Evolutionary conservation across 2,797 vertebrate species (phyloP).

Genomic region (Clarias laeviceps): DNA sequence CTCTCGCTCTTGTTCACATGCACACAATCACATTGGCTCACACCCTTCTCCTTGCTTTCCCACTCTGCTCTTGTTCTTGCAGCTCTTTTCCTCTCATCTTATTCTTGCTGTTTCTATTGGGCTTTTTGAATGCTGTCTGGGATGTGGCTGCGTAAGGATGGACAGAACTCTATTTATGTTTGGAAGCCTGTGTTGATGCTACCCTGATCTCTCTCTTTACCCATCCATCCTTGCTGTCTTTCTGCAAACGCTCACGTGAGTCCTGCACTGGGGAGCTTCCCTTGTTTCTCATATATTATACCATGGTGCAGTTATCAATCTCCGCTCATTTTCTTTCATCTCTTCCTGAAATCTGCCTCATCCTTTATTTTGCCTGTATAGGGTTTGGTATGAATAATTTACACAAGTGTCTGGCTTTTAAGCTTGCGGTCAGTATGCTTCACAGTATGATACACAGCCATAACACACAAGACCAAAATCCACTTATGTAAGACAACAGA

Average conservation of each 20-base stretch:
- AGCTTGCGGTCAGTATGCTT: slow-evolving; percentile 33
- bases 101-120: not conserved
- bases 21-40: slow-evolving; percentile 30
- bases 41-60: slow-evolving; percentile 25
- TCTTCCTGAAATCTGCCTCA: not conserved
- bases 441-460: slow-evolving; percentile 19
- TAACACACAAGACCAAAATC: slow-evolving; percentile 23
- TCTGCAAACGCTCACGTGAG: slow-evolving; percentile 58
- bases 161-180: slow-evolving; percentile 16
- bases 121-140: not conserved
- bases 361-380: slow-evolving; percentile 3
- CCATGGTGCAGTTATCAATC: not conserved
- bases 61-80: slow-evolving; percentile 12
- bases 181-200: slow-evolving; percentile 35
- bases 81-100: not conserved
- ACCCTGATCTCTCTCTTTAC: slow-evolving; percentile 26
- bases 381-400: slow-evolving; percentile 46
- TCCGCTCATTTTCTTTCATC: not conserved
- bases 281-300: not conserved
- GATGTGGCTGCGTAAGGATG: slow-evolving; percentile 44
- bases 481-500: slow-evolving; percentile 33
- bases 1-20: not conserved
- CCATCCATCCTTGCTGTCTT: slow-evolving; percentile 26
- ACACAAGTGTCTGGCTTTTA: slow-evolving; percentile 47
- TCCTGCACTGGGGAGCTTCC: slow-evolving; percentile 43